phyloP scores from a whole-genome alignment of 2,888 invertebrate species.

The Psylliodes chrysocephalus region DNA sequence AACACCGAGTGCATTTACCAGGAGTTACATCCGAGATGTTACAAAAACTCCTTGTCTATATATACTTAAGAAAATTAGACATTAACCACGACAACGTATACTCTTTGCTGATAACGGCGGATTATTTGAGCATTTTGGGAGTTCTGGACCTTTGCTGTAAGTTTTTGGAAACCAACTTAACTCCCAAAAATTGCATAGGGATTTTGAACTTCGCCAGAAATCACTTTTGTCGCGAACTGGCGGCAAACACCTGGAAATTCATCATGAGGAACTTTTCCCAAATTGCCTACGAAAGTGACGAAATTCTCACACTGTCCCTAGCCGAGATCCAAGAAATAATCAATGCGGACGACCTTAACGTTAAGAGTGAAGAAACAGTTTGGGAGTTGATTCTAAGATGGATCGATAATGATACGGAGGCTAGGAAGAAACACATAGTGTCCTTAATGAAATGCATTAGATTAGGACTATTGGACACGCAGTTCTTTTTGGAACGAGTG shows the following conservation, averaged over 20 bases:
- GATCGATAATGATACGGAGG: constrained; percentile 83
- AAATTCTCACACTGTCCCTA: constrained; percentile 77
- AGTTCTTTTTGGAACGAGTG: constrained; percentile 91
- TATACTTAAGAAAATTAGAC: constrained; percentile 82
- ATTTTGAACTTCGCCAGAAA: constrained; percentile 86
- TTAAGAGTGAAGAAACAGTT: constrained; percentile 86
- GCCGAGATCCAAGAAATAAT: constrained; percentile 82
- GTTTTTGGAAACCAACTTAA: constrained; percentile 75
- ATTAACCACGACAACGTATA: constrained; percentile 83
- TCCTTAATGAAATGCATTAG: constrained; percentile 83
- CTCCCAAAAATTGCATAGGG: constrained; percentile 83
- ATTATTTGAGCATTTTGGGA: constrained; percentile 87
- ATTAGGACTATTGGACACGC: constrained; percentile 84
- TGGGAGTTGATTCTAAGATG: constrained; percentile 89
- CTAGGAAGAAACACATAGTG: constrained; percentile 79
- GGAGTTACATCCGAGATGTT: constrained; percentile 83
- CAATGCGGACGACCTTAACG: constrained; percentile 85
- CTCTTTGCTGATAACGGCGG: constrained; percentile 83
- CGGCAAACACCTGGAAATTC: constrained; percentile 68
- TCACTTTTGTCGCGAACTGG: constrained; percentile 78
- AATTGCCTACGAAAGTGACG: constrained; percentile 78
- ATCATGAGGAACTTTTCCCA: constrained; percentile 79
- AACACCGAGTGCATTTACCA: constrained; percentile 76
- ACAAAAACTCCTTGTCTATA: constrained; percentile 82
- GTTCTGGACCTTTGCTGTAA: constrained; percentile 84